Evolutionary conservation across 2,888 invertebrate genomes (phyloP), one percentile per base, ranked within the genome.

Genomic region (Fabriciana adippe): DNA sequence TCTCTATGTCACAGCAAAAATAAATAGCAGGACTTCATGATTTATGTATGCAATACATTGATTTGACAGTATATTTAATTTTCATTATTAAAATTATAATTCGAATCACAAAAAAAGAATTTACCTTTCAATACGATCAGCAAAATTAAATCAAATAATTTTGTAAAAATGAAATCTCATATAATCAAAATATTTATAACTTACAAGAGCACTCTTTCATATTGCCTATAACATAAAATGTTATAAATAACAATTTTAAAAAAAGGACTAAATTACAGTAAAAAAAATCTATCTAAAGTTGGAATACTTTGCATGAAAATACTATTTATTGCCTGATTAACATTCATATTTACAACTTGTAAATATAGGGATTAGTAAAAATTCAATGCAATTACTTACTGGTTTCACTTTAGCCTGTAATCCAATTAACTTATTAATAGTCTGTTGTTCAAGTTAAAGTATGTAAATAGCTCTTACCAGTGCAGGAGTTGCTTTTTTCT

Each of bases 401-500:
- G 73, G 65, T 70, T 62, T 65, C 67, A 70, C 65, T 71, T 70
- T 69, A 72, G 56, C 69, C 75, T 74, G 74, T 68, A 73, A 74
- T 68, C 69, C 67, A 73, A 75, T 73, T 68, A 70, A 65, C 66
- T 66, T 47, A 69, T 63, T 56, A 68, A 14, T 61, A 61, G 61
- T 63, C n/a, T 65, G 54, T 41, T 51, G 59, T 64, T 55, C 47
- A 66, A 69, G 60, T 64, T 41, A 45, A 59, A 57, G 47, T 64
- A 69, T 47, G 53, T 70, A 69, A 64, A 70, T 68, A 56, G 67
- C 67, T 72, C 87, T 89, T 84, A 92, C 92, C 85, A 92, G 78
- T 57, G 92, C 88, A 93, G 96, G 66, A 90, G 95, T 88, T 53
- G 95, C 95, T 73, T 94, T 89, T 83, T 96, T 96, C 88, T 97